Base-by-base conservation (phyloP, 2,797 vertebrate species). In the Coreius guichenoti region DNA sequence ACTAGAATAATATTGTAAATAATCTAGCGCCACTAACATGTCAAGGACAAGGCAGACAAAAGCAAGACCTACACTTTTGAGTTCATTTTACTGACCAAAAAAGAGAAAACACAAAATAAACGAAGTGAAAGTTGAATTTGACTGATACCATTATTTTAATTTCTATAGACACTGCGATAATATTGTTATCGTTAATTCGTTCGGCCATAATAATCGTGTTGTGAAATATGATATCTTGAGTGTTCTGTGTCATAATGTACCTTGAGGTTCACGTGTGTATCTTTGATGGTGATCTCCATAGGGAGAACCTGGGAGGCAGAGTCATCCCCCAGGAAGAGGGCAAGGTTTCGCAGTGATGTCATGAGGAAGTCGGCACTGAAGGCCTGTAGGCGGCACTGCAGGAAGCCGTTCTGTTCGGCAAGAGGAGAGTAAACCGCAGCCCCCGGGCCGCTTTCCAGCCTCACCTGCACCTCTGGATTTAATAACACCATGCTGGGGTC, bases 201-300 rank as follows among this genome's bases (percentile, higher is more conserved):
- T 56, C 4, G 23, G 8, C 54, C 3, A 23, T 58, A 4, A 65
- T 31, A 65, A 65, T 65, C 1, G 6, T 65, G 63, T 31, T 17
- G 1, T 31, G 33, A 76, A 76, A 8, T 75, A 29, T 75, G 26
- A 75, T n/a, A 76, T 16, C 3, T 12, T 36, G 49, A 31, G 21
- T 23, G 12, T 31, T 14, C 51, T 39, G 36, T 26, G 61, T 69
- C 58, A 19, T 29, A 54, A 51, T 26, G 6, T 95, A 98, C 98
- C 96, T 97, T 97, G 80, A 99, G 90, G 90, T 98, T 94, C 90
- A 99, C 92, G 87, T 94, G 96, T 17, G 96, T 94, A 91, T 98
- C 97, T 89, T 92, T 95, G 93, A 99, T 92, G 87, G 96, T 95
- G 93, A 99, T 98, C 94, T 97, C 96, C 98, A 99, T 98, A 82